A percentile compares a stretch with the other conserved stretches of the same genome.
phyloP scores from a whole-genome alignment of 1,140 invertebrate species.

The Thalassaphorura encarpata region DNA sequence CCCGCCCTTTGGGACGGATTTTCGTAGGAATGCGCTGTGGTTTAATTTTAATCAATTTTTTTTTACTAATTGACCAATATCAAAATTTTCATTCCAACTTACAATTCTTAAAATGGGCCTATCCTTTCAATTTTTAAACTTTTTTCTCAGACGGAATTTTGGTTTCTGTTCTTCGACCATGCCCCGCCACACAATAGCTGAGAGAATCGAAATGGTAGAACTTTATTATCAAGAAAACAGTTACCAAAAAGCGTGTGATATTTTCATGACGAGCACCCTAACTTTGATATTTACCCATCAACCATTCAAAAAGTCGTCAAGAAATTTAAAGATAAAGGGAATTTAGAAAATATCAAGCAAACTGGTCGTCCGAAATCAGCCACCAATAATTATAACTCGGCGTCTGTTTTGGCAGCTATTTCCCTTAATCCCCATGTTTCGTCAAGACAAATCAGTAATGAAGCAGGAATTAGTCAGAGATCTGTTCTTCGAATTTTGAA shows the following conservation, averaged over 20 bases:
- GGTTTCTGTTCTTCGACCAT: not conserved
- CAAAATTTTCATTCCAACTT: too few species aligned
- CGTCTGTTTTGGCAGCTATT: not conserved
- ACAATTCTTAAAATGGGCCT: too few species aligned
- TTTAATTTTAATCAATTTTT: too few species aligned
- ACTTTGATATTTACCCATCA: not conserved
- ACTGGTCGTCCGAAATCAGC: not conserved
- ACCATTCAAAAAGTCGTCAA: not conserved
- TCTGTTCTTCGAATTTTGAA: not conserved
- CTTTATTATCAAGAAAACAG: not conserved
- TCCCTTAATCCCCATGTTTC: not conserved
- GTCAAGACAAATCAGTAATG: not conserved
- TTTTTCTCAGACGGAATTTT: not conserved
- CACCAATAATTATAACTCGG: not conserved
- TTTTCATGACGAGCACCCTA: not conserved
- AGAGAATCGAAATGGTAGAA: not conserved
- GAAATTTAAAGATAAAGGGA: not conserved
- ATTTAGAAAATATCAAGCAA: not conserved
- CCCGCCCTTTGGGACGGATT: too few species aligned
- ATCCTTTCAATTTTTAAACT: too few species aligned
- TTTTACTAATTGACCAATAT: too few species aligned
- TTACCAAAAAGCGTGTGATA: not conserved
- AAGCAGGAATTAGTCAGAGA: not conserved
- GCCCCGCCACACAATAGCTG: not conserved
- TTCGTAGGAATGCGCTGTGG: too few species aligned